These are phyloP conservation scores for Phymatocera aterrima DNA, from an alignment of 2,888 invertebrate genomes.

Conservation along the genomic window DNA sequence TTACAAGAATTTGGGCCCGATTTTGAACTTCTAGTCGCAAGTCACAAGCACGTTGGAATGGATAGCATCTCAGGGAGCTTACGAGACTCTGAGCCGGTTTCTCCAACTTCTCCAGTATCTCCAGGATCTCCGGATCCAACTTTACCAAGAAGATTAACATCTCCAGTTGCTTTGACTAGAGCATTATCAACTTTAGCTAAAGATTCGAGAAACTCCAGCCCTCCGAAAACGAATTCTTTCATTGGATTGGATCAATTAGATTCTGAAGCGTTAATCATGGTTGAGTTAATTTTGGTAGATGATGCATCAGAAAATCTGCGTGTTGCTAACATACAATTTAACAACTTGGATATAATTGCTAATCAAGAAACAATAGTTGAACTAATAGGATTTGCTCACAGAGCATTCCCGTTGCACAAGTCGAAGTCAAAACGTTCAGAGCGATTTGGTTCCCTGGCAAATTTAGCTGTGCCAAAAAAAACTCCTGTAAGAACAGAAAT, in stretches of 20 bases:
- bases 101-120: slow-evolving; percentile 89
- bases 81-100: slow-evolving; percentile 93
- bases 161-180: slow-evolving; percentile 78
- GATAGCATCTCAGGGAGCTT: slow-evolving; percentile 96
- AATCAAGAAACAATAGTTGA: slow-evolving; percentile 98
- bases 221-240: slow-evolving; percentile 62
- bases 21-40: slow-evolving; percentile 95
- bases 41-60: slow-evolving; percentile 96
- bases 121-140: slow-evolving; percentile 83
- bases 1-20: slow-evolving; percentile 96
- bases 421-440: slow-evolving; percentile 55
- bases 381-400: slow-evolving; percentile 90
- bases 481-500: slow-evolving; percentile 83
- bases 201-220: slow-evolving; percentile 60
- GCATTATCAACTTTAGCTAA: slow-evolving; percentile 76
- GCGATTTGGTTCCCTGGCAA: slow-evolving; percentile 66
- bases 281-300: slow-evolving; percentile 87
- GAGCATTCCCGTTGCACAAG: slow-evolving; percentile 78
- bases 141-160: slow-evolving; percentile 73
- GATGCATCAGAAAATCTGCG: slow-evolving; percentile 74
- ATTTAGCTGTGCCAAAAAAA: slow-evolving; percentile 58
- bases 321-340: slow-evolving; percentile 93
- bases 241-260: slow-evolving; percentile 73
- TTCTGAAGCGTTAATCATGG: slow-evolving; percentile 85
- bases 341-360: slow-evolving; percentile 95